These are phyloP conservation scores for Synergus itoensis DNA, from an alignment of 2,888 invertebrate species.

Conservation along the genomic window DNA sequence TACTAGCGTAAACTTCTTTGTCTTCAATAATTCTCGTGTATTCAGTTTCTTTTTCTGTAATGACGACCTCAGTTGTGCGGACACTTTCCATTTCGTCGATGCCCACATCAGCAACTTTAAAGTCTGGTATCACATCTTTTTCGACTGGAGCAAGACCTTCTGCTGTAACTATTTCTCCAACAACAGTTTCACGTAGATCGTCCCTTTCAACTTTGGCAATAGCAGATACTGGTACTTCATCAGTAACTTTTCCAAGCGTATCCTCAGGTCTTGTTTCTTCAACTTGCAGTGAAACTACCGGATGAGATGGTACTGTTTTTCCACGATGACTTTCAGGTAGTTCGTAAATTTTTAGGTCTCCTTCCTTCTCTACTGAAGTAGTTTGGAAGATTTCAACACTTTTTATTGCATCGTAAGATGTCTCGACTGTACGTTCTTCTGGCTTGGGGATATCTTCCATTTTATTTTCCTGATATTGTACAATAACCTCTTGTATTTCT, in stretches of 20 bases:
- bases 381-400: slow-evolving; percentile 83
- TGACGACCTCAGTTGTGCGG: slow-evolving; percentile 78
- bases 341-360: slow-evolving; percentile 79
- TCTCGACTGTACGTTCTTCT: slow-evolving; percentile 76
- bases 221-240: slow-evolving; percentile 77
- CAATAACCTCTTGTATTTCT: slow-evolving; percentile 81
- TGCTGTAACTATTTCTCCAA: slow-evolving; percentile 79
- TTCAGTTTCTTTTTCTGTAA: slow-evolving; percentile 79
- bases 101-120: slow-evolving; percentile 76
- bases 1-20: slow-evolving; percentile 76
- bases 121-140: slow-evolving; percentile 72
- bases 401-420: slow-evolving; percentile 81
- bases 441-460: slow-evolving; percentile 73
- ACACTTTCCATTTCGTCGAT: slow-evolving; percentile 78
- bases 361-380: slow-evolving; percentile 84
- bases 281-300: slow-evolving; percentile 80
- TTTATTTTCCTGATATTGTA: slow-evolving; percentile 84
- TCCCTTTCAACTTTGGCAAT: slow-evolving; percentile 76
- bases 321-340: slow-evolving; percentile 80
- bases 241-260: slow-evolving; percentile 77
- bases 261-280: slow-evolving; percentile 76
- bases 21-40: slow-evolving; percentile 74
- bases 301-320: slow-evolving; percentile 78
- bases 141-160: slow-evolving; percentile 80
- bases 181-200: slow-evolving; percentile 78